Conservation (phyloP, 2,113 vertebrate species). For the Hemicordylus capensis region DNA sequence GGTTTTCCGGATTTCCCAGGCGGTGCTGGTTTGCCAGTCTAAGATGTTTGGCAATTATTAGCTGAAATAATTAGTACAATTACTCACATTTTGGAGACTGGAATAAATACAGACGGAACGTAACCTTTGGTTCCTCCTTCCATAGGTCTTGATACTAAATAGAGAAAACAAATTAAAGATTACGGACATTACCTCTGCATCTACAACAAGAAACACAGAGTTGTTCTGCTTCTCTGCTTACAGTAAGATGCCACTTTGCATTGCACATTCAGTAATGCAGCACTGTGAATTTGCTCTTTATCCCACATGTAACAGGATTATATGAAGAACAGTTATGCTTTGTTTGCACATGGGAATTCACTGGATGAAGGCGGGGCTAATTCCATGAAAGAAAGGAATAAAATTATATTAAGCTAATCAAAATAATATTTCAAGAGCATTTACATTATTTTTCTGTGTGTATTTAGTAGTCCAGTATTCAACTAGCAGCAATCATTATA, state of each 20-base stretch:
- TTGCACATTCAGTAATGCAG: neutral
- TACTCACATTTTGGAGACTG: slow-evolving; percentile 94
- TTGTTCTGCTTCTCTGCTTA: neutral
- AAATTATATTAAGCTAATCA: neutral
- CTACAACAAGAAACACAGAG: neutral
- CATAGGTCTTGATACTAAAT: slow-evolving; percentile 76
- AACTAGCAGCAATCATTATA: neutral
- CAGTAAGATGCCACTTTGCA: neutral
- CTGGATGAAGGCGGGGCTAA: no score
- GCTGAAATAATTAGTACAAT: neutral
- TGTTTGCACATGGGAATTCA: no score
- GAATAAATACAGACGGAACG: slow-evolving; percentile 90
- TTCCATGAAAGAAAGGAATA: neutral
- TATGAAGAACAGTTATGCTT: no score
- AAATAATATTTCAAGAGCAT: neutral
- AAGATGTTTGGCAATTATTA: neutral
- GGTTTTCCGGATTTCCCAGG: neutral
- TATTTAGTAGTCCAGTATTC: neutral
- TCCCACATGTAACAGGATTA: no score
- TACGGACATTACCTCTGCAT: slow-evolving; percentile 21
- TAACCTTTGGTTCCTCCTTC: slow-evolving; percentile 84
- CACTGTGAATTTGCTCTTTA: neutral
- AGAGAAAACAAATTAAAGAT: slow-evolving; percentile 46
- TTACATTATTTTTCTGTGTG: neutral
- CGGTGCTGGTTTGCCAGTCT: no score